These are phyloP conservation scores for Cavia aperea DNA, from an alignment of 2,113 vertebrate genomes.

Conservation along the genomic window DNA sequence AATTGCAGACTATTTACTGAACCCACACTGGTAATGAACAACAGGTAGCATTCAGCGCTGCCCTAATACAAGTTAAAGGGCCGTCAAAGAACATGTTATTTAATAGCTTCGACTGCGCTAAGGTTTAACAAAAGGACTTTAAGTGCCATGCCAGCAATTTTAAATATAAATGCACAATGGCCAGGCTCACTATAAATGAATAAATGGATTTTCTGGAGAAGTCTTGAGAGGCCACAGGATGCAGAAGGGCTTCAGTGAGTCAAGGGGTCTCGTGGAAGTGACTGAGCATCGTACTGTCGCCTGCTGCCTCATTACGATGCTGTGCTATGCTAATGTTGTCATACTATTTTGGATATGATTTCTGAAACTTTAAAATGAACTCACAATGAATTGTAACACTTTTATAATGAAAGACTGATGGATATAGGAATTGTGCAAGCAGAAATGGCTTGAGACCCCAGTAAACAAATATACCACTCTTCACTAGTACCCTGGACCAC, in stretches of 20 bases:
- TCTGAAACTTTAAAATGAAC: background rate
- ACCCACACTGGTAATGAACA: background rate
- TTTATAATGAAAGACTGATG: background rate
- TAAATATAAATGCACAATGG: background rate
- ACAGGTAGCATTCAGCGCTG: background rate
- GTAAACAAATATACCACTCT: fast-evolving
- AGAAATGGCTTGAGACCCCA: fast-evolving
- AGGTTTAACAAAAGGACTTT: background rate
- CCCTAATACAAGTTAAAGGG: background rate
- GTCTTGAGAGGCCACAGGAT: background rate
- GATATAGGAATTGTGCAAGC: background rate
- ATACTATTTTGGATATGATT: background rate
- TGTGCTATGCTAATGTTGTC: background rate
- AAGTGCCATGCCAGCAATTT: background rate
- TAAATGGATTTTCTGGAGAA: background rate
- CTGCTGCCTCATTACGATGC: background rate
- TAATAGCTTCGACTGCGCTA: background rate
- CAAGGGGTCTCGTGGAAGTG: fast-evolving
- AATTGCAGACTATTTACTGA: background rate
- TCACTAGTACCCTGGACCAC: background rate
- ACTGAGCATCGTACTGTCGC: fast-evolving
- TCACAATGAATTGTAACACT: background rate
- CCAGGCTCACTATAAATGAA: background rate
- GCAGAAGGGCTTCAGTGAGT: fast-evolving
- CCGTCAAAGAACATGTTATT: background rate